phyloP scores from a whole-genome alignment of 2,113 vertebrate species.

The Platysteira castanea region DNA sequence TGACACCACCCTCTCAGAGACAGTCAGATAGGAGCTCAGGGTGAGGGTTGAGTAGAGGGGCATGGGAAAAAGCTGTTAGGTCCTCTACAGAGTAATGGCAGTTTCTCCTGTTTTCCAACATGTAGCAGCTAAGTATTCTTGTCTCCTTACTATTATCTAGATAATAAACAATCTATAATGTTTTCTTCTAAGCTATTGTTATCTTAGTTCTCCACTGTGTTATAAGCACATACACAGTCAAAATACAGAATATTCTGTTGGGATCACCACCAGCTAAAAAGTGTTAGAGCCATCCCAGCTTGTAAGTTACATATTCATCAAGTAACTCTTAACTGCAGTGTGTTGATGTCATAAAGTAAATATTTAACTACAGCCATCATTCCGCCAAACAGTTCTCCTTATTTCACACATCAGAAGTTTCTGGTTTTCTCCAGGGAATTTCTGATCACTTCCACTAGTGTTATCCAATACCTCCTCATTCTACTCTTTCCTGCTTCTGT shows the following conservation, averaged over 20 bases:
- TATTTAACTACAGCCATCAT: neutral
- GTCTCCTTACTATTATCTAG: neutral
- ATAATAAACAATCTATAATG: neutral
- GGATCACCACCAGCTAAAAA: neutral
- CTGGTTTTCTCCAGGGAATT: neutral
- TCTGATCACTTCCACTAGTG: neutral
- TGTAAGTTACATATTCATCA: neutral
- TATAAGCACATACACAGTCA: neutral
- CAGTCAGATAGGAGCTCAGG: neutral
- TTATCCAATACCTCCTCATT: neutral
- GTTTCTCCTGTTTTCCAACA: neutral
- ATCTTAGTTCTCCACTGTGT: neutral
- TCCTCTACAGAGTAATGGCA: neutral
- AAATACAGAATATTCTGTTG: neutral
- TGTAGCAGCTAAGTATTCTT: neutral
- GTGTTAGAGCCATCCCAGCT: neutral
- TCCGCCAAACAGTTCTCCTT: neutral
- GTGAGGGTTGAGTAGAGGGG: neutral
- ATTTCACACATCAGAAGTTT: slow-evolving; percentile 12
- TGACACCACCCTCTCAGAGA: neutral
- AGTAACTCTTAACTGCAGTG: neutral
- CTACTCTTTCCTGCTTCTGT: neutral
- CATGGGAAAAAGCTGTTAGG: neutral
- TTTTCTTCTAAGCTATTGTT: neutral
- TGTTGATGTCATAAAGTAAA: slow-evolving; percentile 10